Conservation (phyloP, 2,113 vertebrate genomes). For the Callipepla californica region DNA sequence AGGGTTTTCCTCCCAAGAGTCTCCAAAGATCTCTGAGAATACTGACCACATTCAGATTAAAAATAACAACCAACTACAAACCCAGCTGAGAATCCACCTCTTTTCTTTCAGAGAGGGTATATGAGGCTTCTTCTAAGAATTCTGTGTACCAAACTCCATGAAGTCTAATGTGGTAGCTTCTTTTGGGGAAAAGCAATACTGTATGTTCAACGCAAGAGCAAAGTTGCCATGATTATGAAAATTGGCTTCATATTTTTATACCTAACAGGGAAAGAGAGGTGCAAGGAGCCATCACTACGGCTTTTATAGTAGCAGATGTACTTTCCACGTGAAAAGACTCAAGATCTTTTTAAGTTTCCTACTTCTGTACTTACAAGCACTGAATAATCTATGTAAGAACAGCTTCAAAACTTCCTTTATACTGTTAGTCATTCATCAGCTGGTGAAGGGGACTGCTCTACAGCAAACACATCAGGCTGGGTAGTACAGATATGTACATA, state of each 20-base stretch:
- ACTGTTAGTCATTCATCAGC: neutral
- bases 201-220: neutral
- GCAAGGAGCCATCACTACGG: neutral
- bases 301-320: neutral
- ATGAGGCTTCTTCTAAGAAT: rapidly evolving
- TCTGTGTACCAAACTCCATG: neutral
- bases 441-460: neutral
- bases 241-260: neutral
- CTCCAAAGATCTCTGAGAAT: neutral
- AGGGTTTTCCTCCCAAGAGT: rapidly evolving
- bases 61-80: neutral
- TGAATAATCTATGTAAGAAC: neutral
- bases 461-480: neutral
- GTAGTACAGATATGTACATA: neutral
- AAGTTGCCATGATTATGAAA: neutral
- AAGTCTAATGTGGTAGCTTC: neutral
- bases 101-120: neutral
- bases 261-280: neutral
- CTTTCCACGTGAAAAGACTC: neutral
- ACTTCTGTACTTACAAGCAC: neutral
- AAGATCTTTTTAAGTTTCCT: neutral
- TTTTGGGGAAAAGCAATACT: neutral
- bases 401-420: neutral
- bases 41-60: neutral
- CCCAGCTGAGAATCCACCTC: neutral